These are phyloP conservation scores for Oreochromis tanganicae DNA, from an alignment of 2,113 vertebrate genomes.

Conservation along the genomic window DNA sequence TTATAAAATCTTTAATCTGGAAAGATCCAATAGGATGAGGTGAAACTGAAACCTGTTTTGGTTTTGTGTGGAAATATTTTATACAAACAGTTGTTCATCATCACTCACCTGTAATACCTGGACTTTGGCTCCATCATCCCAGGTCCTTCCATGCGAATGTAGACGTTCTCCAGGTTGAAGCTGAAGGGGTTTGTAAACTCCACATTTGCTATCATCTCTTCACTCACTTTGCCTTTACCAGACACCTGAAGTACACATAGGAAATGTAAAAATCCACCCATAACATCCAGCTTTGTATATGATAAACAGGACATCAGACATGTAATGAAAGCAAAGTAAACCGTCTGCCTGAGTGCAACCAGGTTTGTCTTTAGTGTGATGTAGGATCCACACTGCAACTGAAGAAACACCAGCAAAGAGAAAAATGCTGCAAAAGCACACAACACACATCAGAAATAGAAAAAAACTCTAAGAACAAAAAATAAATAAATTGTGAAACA, in stretches of 20 bases:
- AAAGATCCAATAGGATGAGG: rapidly evolving
- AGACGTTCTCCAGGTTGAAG: constrained; percentile 73
- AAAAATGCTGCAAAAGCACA: too few relatives aligned
- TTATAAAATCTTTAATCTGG: not conserved
- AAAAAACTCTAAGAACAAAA: too few relatives aligned
- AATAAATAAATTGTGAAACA: too few relatives aligned
- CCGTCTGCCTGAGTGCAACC: not conserved
- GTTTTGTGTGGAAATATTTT: not conserved
- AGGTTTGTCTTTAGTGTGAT: not conserved
- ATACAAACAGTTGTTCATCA: not conserved
- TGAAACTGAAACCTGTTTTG: not conserved
- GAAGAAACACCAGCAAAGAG: too few relatives aligned
- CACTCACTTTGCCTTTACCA: constrained; percentile 60
- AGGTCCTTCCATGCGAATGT: constrained; percentile 82
- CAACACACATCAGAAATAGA: too few relatives aligned
- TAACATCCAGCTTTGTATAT: not conserved
- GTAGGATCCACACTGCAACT: not conserved
- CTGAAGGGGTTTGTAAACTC: constrained; percentile 88
- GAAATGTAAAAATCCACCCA: not conserved
- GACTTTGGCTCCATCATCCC: constrained; percentile 70
- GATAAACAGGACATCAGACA: not conserved
- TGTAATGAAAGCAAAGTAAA: not conserved
- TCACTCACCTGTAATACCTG: constrained; percentile 79
- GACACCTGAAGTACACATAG: constrained; percentile 41
- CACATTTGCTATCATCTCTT: constrained; percentile 76